Base-by-base conservation (phyloP, 35 echinoderm and acorn worm species). In the Hemicentrotus pulcherrimus region DNA sequence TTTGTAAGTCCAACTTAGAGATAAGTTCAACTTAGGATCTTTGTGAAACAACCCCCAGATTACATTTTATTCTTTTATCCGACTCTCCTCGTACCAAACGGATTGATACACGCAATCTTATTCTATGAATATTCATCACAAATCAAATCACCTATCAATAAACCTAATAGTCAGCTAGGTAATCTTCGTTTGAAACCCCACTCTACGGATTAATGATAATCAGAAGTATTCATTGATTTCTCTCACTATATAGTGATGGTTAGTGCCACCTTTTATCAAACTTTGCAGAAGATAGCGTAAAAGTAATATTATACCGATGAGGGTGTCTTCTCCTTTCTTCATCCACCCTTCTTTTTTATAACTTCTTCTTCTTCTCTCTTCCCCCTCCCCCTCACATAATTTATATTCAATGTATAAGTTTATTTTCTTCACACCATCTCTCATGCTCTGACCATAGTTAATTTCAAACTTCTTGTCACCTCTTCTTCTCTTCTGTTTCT, bases 41-140 rank as follows among this genome's bases (percentile, higher is more conserved):
- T n/a, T n/a, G n/a, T n/a, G n/a, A n/a, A n/a, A n/a, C n/a, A n/a
- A n/a, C n/a, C n/a, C n/a, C n/a, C n/a, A 28, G 65, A 28, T 78
- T 78, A 28, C 65, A 28, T 7, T 2, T n/a, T 7, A 28, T 78
- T 4, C 65, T 55, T 55, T 55, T 8, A 55, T 55, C 15, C 50
- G 10, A 55, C 15, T 10, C 50, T 55, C 15, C 10, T 14, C 15
- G 48, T 14, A 55, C 8, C 50, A 55, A 55, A 0, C 12, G 9
- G 15, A 55, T 10, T 55, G 50, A 55, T 55, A 55, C 50, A n/a
- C 28, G n/a, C 4, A 78, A 78, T 28, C 65, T 6, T 5, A 28
- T n/a, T 78, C 65, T 78, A 78, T n/a, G 65, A 78, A 78, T 78
- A 78, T 78, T 78, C 65, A 78, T 28, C 65, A 78, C 19, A 78